Evolutionary conservation across 2,888 invertebrate species (phyloP), one percentile per base, ranked within the genome.

Genomic region (Sialis lutaria): DNA sequence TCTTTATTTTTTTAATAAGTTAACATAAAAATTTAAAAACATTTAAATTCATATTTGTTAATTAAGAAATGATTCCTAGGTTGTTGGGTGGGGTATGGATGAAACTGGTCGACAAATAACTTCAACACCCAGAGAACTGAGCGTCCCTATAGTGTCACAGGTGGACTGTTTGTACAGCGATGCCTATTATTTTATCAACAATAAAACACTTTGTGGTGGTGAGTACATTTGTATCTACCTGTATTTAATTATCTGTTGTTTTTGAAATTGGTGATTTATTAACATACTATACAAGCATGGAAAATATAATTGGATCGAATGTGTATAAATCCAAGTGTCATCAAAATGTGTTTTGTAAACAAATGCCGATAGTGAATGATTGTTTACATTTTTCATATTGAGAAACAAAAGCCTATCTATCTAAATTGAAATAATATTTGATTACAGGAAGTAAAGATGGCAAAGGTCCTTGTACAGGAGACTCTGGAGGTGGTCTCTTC

Each of bases 401-500:
- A 35, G 4, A 9, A 35, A 10, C 8, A 37, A 37, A 37, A 37
- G 5, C 12, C 6, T 37, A 37, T 7, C 12, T 10, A 37, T 37
- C 9, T 9, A 4, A 10, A 10, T 37, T 7, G 37, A 37, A 10
- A 10, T 37, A 35, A 35, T 8, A 3, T 6, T 37, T 10, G 7
- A 6, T 51, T 47, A 35, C 33, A 53, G 53, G 53, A 10, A 42
- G 41, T 10, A 33, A 48, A 31, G 44, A 52, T 42, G 46, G 50
- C 10, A 40, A 51, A 5, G 54, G 53, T 5, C 54, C 54, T 22
- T 54, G 54, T 40, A 53, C 50, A 40, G 54, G 54, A 2, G 54
- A 54, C 13, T 54, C 53, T 39, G 54, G 54, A 8, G 47, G 51
- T 32, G 54, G 53, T 8, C 34, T 50, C 4, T 44, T 54, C 13